Evolutionary conservation across 2,113 vertebrate genomes (phyloP).

Genomic region (Crotalus viridis): DNA sequence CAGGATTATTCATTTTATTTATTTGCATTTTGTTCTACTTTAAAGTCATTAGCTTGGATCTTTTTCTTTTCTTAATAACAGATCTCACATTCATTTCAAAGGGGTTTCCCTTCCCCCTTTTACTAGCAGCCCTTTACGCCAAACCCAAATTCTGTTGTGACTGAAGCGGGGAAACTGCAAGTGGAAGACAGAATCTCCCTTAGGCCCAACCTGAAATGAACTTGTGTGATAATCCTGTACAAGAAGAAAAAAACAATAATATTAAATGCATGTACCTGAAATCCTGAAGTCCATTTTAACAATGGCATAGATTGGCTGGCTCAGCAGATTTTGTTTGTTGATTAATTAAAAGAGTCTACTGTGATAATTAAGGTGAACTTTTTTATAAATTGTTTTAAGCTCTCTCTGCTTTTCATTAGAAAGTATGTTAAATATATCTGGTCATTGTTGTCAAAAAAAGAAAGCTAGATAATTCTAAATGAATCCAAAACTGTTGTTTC

Average conservation of each 20-base stretch:
- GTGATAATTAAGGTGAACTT: slow-evolving; percentile 30
- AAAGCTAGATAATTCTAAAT: neutral
- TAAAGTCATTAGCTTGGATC: neutral
- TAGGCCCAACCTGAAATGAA: neutral
- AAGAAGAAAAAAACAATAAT: neutral
- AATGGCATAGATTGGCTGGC: neutral
- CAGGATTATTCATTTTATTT: neutral
- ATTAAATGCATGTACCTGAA: slow-evolving; percentile 12
- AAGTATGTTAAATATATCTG: slow-evolving; percentile 41
- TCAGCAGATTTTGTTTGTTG: slow-evolving; percentile 13
- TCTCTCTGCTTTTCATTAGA: slow-evolving; percentile 26
- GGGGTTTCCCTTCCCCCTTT: neutral
- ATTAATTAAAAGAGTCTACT: neutral
- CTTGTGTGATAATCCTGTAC: neutral
- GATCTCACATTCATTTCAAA: neutral
- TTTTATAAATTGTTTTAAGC: neutral
- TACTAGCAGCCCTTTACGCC: neutral
- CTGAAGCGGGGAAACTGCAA: neutral
- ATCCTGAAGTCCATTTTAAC: neutral
- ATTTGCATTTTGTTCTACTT: neutral
- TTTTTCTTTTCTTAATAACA: neutral
- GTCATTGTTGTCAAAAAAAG: neutral
- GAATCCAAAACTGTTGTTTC: neutral
- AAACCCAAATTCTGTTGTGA: neutral
- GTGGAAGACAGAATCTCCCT: neutral